A percentile compares a stretch with the other conserved stretches of the same genome.
Evolutionary conservation across 2,113 vertebrate genomes (phyloP).

Genomic region (Catharus minimus): DNA sequence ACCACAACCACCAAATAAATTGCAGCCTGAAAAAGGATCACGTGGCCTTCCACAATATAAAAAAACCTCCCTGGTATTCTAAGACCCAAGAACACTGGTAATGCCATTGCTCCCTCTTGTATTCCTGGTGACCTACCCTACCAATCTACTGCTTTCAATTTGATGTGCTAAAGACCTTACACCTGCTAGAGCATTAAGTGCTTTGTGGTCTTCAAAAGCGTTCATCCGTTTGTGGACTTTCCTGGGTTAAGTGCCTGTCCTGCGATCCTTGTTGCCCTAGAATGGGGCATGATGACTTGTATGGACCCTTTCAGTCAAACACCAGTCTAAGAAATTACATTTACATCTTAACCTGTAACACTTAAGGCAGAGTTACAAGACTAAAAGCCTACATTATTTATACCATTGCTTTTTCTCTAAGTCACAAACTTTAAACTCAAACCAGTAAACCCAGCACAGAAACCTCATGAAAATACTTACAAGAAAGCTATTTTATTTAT

Average conservation of each 20-base stretch:
- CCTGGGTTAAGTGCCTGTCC: not conserved
- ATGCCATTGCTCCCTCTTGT: not conserved
- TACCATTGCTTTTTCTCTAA: not conserved
- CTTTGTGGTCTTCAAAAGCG: not conserved
- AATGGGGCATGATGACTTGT: rapidly evolving
- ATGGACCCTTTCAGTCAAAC: rapidly evolving
- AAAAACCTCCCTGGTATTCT: not conserved
- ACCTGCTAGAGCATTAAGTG: not conserved
- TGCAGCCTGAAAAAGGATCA: not conserved
- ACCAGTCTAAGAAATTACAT: not conserved
- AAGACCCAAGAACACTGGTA: not conserved
- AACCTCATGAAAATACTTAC: not conserved
- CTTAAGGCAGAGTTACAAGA: not conserved
- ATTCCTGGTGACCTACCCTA: not conserved
- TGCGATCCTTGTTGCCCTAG: not conserved
- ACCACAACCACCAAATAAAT: not conserved
- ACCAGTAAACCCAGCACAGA: not conserved
- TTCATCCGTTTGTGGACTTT: not conserved
- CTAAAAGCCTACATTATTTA: not conserved
- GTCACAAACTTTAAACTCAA: not conserved
- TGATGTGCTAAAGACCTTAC: not conserved
- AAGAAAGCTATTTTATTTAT: not conserved
- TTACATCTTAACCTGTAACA: not conserved
- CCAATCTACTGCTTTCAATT: not conserved
- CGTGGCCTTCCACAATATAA: not conserved